Conservation (phyloP, 2,113 vertebrate species). For the Podilymbus podiceps region DNA sequence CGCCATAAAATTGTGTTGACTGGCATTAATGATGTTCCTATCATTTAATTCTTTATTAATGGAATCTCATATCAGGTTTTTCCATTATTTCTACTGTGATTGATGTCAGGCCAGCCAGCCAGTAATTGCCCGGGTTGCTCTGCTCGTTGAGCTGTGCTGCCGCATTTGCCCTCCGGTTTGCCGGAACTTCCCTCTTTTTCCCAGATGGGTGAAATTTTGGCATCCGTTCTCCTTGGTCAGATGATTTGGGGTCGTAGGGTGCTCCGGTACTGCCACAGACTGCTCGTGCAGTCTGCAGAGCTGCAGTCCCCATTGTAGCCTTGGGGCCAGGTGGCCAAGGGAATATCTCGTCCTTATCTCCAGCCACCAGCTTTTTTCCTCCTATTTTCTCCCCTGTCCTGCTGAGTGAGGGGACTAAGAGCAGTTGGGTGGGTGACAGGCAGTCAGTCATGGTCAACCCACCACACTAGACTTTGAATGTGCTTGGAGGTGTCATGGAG, state of each 20-base stretch:
- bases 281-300: neutral
- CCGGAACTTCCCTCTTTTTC: neutral
- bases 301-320: no score
- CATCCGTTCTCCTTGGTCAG: neutral
- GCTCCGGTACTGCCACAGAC: neutral
- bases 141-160: neutral
- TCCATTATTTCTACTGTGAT: neutral
- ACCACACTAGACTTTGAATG: neutral
- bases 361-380: neutral
- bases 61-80: constrained; percentile 22
- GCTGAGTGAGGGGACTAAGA: neutral
- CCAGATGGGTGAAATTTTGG: neutral
- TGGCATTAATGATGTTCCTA: constrained; percentile 49
- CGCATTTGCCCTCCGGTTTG: neutral
- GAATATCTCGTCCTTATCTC: neutral
- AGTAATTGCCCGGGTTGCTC: neutral
- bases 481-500: rapidly evolving
- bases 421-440: rapidly evolving
- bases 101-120: neutral
- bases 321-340: neutral
- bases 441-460: rapidly evolving
- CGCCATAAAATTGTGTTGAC: constrained; percentile 1
- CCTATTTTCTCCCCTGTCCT: neutral
- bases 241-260: neutral
- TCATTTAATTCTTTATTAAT: constrained; percentile 45